Percentiles rank a stretch among this genome's conserved stretches.
Conservation (phyloP, 2,888 invertebrate species). For the Cotesia congregata region DNA sequence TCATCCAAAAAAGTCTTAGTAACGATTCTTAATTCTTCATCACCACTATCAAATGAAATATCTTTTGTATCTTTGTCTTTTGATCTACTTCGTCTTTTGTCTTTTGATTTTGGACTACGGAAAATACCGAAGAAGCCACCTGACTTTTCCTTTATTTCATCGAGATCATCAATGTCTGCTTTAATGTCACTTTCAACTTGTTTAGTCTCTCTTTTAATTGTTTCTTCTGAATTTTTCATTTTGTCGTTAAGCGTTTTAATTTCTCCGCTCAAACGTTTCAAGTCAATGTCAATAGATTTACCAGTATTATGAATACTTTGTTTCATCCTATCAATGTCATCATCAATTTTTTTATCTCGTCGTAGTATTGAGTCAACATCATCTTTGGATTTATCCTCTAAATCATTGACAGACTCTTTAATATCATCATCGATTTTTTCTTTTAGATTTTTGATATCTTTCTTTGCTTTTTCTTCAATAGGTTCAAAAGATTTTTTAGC, state of each 20-base stretch:
- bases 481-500: slow-evolving; percentile 46
- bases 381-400: slow-evolving; percentile 46
- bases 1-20: slow-evolving; percentile 63
- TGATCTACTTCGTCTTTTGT: slow-evolving; percentile 56
- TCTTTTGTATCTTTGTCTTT: slow-evolving; percentile 46
- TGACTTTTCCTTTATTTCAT: slow-evolving; percentile 37
- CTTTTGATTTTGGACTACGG: slow-evolving; percentile 51
- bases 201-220: slow-evolving; percentile 42
- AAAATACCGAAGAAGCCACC: slow-evolving; percentile 51
- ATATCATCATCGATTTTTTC: slow-evolving; percentile 46
- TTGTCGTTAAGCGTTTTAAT: slow-evolving; percentile 34
- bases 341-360: slow-evolving; percentile 68
- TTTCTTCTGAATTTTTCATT: slow-evolving; percentile 25
- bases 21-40: slow-evolving; percentile 51
- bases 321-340: slow-evolving; percentile 65
- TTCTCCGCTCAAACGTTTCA: slow-evolving; percentile 33
- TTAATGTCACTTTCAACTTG: slow-evolving; percentile 44
- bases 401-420: slow-evolving; percentile 45
- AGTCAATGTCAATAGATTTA: slow-evolving; percentile 32
- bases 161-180: slow-evolving; percentile 37
- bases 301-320: slow-evolving; percentile 37
- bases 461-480: slow-evolving; percentile 48
- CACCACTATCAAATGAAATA: slow-evolving; percentile 48
- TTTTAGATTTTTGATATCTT: slow-evolving; percentile 43
- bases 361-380: slow-evolving; percentile 48